Evolutionary conservation across 2,113 vertebrate species (phyloP).

Genomic region (Ageneiosus marmoratus): DNA sequence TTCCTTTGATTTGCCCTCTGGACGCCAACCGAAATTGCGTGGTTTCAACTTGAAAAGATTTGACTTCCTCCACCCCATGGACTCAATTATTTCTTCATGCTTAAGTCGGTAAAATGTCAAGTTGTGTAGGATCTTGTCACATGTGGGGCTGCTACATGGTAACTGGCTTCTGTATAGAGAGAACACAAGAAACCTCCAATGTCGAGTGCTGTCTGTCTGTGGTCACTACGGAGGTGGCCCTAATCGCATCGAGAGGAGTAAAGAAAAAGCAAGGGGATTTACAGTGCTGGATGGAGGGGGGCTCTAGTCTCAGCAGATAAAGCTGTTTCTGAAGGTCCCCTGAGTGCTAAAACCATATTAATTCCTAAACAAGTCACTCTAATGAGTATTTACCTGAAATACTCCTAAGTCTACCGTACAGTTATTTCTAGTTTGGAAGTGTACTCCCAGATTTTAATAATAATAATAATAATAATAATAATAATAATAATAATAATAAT

Average conservation of each 20-base stretch:
- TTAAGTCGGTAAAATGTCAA: conserved; percentile 20
- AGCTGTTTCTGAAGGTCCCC: conserved; percentile 42
- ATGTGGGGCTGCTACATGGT: conserved; percentile 26
- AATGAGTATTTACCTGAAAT: conserved; percentile 54
- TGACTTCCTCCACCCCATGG: conserved; percentile 38
- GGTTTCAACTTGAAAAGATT: conserved; percentile 31
- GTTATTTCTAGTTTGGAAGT: conserved; percentile 15
- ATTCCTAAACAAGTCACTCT: conserved; percentile 55
- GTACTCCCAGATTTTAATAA: neutral
- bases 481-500: neutral
- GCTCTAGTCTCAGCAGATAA: conserved; percentile 52
- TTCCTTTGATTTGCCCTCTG: conserved; percentile 61
- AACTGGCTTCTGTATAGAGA: conserved; percentile 45
- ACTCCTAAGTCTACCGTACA: conserved; percentile 16
- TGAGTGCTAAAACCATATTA: conserved; percentile 32
- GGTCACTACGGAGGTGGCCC: conserved; percentile 47
- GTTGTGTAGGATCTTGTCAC: conserved; percentile 23
- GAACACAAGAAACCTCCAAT: conserved; percentile 21
- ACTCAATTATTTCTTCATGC: conserved; percentile 32
- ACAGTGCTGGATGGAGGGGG: conserved; percentile 48
- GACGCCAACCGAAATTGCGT: conserved; percentile 4
- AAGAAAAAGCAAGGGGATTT: conserved; percentile 51
- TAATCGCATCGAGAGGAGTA: conserved; percentile 52
- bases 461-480: neutral
- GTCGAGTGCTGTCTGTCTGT: conserved; percentile 2